Base-by-base conservation (phyloP, 2,797 vertebrate genomes). In the Bryconaethiops microstoma region DNA sequence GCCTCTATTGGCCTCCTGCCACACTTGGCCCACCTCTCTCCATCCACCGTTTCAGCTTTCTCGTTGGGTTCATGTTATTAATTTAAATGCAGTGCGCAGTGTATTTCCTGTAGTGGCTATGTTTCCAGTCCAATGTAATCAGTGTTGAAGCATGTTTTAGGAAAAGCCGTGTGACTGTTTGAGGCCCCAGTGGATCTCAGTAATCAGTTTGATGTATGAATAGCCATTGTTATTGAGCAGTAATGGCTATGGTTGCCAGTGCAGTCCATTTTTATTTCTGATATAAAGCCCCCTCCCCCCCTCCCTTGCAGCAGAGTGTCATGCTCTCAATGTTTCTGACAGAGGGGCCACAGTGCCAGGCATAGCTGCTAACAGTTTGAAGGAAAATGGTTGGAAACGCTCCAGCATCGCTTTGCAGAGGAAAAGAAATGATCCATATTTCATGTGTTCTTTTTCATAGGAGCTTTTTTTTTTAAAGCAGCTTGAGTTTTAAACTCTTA, bases 101-200 rank as follows among this genome's bases (percentile, higher is more conserved):
- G 83, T 83, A 83, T 87, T 88, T 91, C 88, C 89, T 90, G 86
- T 88, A 83, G 86, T 87, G 80, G 76, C 84, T 87, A 40, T 84
- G 80, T 81, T 86, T 87, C 82, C 78, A 84, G 84, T 88, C 84
- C 82, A 86, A 45, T 86, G 83, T 88, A 89, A 90, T 88, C 85
- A 88, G 29, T 69, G 80, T 81, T 79, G 82, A 85, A 74, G 60
- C 82, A 25, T 75, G 85, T 76, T 57, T 83, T 82, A 54, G 78
- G 79, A 63, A 71, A 78, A 86, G 69, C 80, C 86, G 77, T 77
- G 67, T 55, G 77, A 78, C 75, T 76, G 76, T 79, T 79, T 82
- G 70, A 74, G 77, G 72, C 63, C 78, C 57, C 68, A n/a, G 48
- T 45, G 84, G 76, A 81, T 79, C 81, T 54, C 67, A 81, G 81